These are phyloP conservation scores for Trypoxylon attenuatum DNA, from an alignment of 2,888 invertebrate genomes.

Conservation along the genomic window DNA sequence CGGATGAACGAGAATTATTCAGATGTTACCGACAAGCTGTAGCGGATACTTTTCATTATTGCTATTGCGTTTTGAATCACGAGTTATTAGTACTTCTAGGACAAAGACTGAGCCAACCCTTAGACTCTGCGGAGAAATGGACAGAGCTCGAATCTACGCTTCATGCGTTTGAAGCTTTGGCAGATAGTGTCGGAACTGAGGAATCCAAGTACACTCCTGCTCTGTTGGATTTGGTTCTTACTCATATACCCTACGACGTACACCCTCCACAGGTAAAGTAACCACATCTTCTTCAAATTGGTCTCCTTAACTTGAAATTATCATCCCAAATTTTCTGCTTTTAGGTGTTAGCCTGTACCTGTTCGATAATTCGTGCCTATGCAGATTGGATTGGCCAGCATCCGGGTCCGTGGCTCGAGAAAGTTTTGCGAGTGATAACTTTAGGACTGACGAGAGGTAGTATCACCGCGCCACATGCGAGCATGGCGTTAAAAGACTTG, in stretches of 20 bases:
- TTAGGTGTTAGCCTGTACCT: constrained; percentile 67
- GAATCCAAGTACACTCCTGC: constrained; percentile 75
- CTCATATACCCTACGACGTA: constrained; percentile 65
- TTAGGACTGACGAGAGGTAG: constrained; percentile 79
- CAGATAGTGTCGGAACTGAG: constrained; percentile 75
- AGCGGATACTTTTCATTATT: constrained; percentile 90
- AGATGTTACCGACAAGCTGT: constrained; percentile 89
- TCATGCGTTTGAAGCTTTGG: constrained; percentile 77
- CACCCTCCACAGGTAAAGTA: constrained; percentile 66
- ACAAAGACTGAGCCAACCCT: constrained; percentile 78
- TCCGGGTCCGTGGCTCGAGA: constrained; percentile 79
- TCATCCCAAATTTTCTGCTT: too few relatives aligned
- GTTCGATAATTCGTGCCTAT: constrained; percentile 81
- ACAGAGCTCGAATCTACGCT: constrained; percentile 76
- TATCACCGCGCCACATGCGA: constrained; percentile 85
- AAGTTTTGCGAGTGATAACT: constrained; percentile 82
- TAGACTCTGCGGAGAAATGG: constrained; percentile 76
- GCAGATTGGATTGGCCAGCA: constrained; percentile 89
- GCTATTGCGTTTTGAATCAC: constrained; percentile 87
- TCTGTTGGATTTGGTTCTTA: constrained; percentile 71
- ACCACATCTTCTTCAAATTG: not conserved
- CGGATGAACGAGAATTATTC: constrained; percentile 90
- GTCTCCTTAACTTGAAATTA: too few relatives aligned
- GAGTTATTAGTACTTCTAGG: constrained; percentile 84
- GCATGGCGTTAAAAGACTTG: constrained; percentile 92